Percentiles rank a stretch among this genome's conserved stretches.
phyloP scores from a whole-genome alignment of 2,113 vertebrate genomes.

The Meriones unguiculatus region DNA sequence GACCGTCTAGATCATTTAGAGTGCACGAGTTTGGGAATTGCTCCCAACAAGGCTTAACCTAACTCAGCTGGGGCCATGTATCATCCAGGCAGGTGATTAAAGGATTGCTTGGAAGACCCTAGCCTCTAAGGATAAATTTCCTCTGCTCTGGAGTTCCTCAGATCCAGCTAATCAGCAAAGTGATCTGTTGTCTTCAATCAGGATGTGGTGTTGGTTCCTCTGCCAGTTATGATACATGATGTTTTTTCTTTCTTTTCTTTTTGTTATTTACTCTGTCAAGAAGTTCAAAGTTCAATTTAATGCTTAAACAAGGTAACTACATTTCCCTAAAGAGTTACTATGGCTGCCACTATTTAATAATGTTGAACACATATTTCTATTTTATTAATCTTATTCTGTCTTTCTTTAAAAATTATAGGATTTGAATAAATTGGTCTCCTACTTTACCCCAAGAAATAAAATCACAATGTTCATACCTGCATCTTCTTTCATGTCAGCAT shows the following conservation, averaged over 20 bases:
- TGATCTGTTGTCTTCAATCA: neutral
- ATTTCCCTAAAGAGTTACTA: conserved; percentile 27
- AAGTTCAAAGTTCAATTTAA: conserved; percentile 54
- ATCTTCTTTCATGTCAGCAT: conserved; percentile 81
- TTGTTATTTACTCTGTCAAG: neutral
- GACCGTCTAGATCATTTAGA: neutral
- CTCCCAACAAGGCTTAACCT: neutral
- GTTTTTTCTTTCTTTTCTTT: neutral
- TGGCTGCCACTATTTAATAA: conserved; percentile 11
- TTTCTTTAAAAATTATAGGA: conserved; percentile 1
- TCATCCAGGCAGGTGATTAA: neutral
- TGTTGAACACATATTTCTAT: conserved; percentile 1
- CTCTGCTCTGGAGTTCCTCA: neutral
- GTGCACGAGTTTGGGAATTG: neutral
- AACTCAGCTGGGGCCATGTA: neutral
- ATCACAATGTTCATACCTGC: conserved; percentile 82
- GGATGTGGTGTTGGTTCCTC: neutral
- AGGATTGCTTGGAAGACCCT: neutral
- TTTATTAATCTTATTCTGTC: conserved; percentile 34
- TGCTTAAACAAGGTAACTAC: neutral
- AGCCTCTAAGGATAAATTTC: neutral
- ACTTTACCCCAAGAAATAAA: conserved; percentile 14
- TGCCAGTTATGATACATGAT: neutral
- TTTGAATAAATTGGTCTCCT: neutral
- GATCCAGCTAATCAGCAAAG: neutral